Evolutionary conservation across 1,140 invertebrate species (phyloP).

Genomic region (Brachionus rotundiformis): DNA sequence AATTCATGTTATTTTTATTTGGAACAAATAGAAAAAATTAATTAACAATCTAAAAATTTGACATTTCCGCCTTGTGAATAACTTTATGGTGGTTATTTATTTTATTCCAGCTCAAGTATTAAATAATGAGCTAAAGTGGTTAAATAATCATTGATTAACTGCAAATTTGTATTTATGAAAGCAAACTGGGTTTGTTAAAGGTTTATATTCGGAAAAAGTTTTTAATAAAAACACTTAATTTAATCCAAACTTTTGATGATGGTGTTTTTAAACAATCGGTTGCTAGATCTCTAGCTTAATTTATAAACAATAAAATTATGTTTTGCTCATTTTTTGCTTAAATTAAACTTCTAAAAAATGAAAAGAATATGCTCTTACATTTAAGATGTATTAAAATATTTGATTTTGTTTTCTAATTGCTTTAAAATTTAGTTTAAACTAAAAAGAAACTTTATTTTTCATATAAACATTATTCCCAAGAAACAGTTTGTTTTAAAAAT

Average conservation of each 20-base stretch:
- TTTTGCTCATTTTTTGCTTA: neutral
- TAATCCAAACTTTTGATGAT: slow-evolving; percentile 7
- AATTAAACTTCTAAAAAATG: neutral
- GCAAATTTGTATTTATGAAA: neutral
- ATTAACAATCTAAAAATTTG: neutral
- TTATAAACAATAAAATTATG: slow-evolving; percentile 22
- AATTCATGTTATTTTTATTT: neutral
- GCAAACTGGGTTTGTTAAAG: neutral
- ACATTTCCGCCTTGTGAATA: neutral
- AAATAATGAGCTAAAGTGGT: neutral
- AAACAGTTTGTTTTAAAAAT: neutral
- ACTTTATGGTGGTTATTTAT: neutral
- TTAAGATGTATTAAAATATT: neutral
- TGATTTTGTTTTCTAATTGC: slow-evolving; percentile 7
- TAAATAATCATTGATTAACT: neutral
- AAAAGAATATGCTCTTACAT: neutral
- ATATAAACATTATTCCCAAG: neutral
- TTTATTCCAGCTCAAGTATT: neutral
- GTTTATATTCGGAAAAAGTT: neutral
- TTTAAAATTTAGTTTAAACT: neutral
- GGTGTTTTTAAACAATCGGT: neutral
- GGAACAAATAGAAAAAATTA: neutral
- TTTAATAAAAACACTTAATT: neutral
- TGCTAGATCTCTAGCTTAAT: slow-evolving; percentile 2
- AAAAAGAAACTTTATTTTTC: neutral